Evolutionary conservation across 2,888 invertebrate genomes (phyloP).

Genomic region (Cylloceria caligata): DNA sequence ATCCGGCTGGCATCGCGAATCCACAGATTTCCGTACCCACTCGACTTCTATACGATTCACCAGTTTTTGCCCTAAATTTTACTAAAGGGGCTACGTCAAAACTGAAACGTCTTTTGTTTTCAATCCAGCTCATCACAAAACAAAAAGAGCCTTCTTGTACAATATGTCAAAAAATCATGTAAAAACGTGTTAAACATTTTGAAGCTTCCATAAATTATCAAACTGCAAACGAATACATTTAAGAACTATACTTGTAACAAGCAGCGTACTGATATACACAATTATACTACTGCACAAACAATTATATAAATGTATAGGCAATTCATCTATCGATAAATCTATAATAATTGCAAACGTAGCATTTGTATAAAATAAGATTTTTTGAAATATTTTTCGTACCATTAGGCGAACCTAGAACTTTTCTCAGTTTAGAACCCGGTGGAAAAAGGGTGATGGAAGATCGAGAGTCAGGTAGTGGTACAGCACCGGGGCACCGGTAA

Average conservation of each 20-base stretch:
- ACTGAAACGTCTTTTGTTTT: background rate
- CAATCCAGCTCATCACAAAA: slow-evolving; percentile 5
- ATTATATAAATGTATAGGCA: too few species aligned
- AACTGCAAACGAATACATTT: too few species aligned
- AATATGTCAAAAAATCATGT: background rate
- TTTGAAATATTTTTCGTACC: background rate
- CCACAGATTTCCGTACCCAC: slow-evolving; percentile 68
- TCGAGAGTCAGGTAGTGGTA: slow-evolving; percentile 71
- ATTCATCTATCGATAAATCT: too few species aligned
- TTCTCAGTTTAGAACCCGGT: background rate
- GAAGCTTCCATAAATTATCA: too few species aligned
- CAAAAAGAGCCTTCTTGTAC: background rate
- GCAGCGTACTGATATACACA: too few species aligned
- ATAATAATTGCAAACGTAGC: background rate
- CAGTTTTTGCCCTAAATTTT: slow-evolving; percentile 23
- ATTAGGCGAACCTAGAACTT: slow-evolving; percentile 3
- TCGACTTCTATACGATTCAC: slow-evolving; percentile 47
- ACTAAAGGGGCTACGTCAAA: background rate
- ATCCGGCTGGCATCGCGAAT: slow-evolving; percentile 62
- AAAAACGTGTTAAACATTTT: background rate
- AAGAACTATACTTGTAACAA: too few species aligned
- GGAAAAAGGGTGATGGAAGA: slow-evolving; percentile 35
- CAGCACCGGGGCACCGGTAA: slow-evolving; percentile 71
- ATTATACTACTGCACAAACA: too few species aligned
- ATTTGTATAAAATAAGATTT: background rate